Conservation (phyloP, 2,797 vertebrate genomes). For the Acipenser oxyrinchus region DNA sequence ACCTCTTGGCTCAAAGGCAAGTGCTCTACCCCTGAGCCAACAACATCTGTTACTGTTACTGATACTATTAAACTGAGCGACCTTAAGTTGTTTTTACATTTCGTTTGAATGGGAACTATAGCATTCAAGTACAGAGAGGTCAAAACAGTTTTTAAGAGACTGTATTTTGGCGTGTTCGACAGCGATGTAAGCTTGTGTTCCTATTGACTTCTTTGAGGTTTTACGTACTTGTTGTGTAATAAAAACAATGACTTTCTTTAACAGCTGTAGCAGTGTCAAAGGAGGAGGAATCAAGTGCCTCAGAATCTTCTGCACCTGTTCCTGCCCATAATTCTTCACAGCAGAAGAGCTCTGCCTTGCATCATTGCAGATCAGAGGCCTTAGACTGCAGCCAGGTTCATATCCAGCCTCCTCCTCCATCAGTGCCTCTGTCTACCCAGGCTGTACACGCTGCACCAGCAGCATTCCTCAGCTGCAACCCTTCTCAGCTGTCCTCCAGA, state of each 20-base stretch:
- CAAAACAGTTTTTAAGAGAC: background rate
- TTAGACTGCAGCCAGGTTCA: constrained; percentile 52
- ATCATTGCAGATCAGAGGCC: constrained; percentile 43
- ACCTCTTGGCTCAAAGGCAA: background rate
- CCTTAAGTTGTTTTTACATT: constrained; percentile 14
- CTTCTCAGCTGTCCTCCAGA: constrained; percentile 31
- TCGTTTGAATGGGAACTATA: constrained; percentile 1
- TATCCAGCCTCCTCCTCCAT: constrained; percentile 39
- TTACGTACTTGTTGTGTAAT: constrained; percentile 29
- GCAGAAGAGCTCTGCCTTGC: constrained; percentile 48
- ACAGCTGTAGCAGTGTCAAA: constrained; percentile 49
- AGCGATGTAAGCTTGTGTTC: background rate
- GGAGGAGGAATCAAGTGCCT: constrained; percentile 38
- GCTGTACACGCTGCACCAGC: constrained; percentile 37
- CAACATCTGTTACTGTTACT: constrained; percentile 20
- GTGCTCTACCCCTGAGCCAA: background rate
- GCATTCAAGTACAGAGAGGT: background rate
- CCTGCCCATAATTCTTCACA: constrained; percentile 38
- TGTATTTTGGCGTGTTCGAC: no score
- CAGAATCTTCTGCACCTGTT: constrained; percentile 45
- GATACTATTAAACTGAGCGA: constrained; percentile 9
- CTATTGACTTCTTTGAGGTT: background rate
- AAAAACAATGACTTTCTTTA: constrained; percentile 37
- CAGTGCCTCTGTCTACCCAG: constrained; percentile 42
- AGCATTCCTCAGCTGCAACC: constrained; percentile 35